A percentile compares a stretch with the other conserved stretches of the same genome.
phyloP scores from a whole-genome alignment of 1,140 invertebrate species.

The Mizuhopecten yessoensis region DNA sequence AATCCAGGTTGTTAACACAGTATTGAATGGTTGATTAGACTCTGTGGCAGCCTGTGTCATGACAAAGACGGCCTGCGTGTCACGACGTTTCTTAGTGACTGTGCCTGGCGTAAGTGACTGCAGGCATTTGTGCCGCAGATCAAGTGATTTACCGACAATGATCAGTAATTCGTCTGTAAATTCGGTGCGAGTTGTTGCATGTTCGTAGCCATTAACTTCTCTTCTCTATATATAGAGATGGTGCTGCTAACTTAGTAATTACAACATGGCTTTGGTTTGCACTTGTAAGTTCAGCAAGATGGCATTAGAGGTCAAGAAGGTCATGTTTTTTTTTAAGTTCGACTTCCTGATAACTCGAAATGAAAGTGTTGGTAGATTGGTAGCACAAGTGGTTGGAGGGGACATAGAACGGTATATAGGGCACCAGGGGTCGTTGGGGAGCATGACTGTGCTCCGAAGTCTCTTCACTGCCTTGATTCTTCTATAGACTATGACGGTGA shows the following conservation, averaged over 20 bases:
- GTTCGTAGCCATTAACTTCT: background rate
- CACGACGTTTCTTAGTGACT: slow-evolving; percentile 30
- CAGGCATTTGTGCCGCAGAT: background rate
- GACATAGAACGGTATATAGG: background rate
- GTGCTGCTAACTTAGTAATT: background rate
- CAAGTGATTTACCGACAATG: background rate
- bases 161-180: background rate
- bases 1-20: background rate
- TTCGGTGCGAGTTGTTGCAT: background rate
- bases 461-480: no score
- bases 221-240: background rate
- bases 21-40: slow-evolving; percentile 27
- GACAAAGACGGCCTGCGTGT: slow-evolving; percentile 29
- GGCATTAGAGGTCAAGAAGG: background rate
- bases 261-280: background rate
- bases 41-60: background rate
- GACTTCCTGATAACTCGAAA: slow-evolving; percentile 26
- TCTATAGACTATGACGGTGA: no score
- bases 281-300: background rate
- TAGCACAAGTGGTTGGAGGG: background rate
- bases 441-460: background rate
- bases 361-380: background rate
- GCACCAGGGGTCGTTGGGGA: background rate
- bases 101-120: background rate
- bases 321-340: background rate